Evolutionary conservation across 1,140 invertebrate species (phyloP), one percentile per base, ranked within the genome.

Genomic region (Agrypnia vestita): DNA sequence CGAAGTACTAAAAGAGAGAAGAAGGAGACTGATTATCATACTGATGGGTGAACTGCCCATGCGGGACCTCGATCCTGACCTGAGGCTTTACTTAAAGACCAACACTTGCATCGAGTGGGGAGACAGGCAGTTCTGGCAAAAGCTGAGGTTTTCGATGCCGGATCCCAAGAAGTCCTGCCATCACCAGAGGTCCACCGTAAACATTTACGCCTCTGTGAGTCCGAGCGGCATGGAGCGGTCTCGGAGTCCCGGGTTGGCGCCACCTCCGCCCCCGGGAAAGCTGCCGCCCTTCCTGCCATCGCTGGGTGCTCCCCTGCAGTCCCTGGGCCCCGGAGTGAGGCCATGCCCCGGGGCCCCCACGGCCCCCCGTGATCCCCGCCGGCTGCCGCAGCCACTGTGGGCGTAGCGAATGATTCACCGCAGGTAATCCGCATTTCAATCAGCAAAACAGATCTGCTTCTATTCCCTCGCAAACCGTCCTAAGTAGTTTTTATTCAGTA

Each of bases 121-220:
- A 76, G 97, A 98, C 89, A 94, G 96, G 86, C 93, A 95, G 84
- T 98, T 98, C 89, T 98, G 97, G 97, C 94, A 97, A 85, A 98
- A 98, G 88, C 90, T 99, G 67, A 93, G 95, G 84, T 97, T 96
- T 85, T 95, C 96, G 19, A 94, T 98, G 93, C 97, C 97, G 49
- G 94, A 96, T 84, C 91, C 93, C 69, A 89, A 91, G 85, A 89
- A 91, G 85, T 84, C 85, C 7, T 92, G 91, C 87, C 87, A 91
- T 53, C 91, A 91, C 86, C 91, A 92, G 85, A 86, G 91, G 82
- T 91, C 91, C 76, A 88, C 91, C 84, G 89, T 92, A 80, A 93
- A 93, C 85, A 93, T 93, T 87, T 93, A 93, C 86, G 92, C 92
- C 76, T 91, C 91, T 79, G 89, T 88, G 88, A 91, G 89, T 51